Evolutionary conservation across 2,888 invertebrate genomes (phyloP).

Genomic region (Trichogramma evanescens): DNA sequence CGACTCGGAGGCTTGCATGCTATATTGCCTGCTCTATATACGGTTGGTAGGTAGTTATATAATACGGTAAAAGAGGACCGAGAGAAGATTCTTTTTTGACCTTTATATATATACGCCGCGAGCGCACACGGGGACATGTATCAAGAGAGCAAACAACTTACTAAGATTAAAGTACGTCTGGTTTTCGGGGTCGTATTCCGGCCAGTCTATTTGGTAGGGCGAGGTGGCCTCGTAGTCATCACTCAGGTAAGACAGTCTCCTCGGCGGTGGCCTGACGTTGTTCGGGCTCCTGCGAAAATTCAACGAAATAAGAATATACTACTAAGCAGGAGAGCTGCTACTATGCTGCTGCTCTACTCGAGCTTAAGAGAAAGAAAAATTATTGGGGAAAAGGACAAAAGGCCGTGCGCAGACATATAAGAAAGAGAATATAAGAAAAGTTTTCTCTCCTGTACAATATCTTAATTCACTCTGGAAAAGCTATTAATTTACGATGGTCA

Average conservation of each 20-base stretch:
- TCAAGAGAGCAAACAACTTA: slow-evolving; percentile 42
- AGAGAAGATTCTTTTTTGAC: too few species aligned
- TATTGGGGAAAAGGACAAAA: neutral
- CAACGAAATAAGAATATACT: slow-evolving; percentile 16
- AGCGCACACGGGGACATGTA: neutral
- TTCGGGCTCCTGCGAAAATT: slow-evolving; percentile 63
- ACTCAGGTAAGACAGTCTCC: slow-evolving; percentile 57
- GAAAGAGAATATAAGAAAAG: too few species aligned
- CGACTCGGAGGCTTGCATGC: neutral
- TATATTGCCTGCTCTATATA: too few species aligned
- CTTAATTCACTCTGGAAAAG: too few species aligned
- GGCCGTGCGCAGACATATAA: too few species aligned
- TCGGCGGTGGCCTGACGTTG: slow-evolving; percentile 51
- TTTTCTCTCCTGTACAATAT: too few species aligned
- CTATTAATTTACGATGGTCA: too few species aligned
- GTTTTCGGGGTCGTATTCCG: slow-evolving; percentile 67
- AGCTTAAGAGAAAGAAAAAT: neutral
- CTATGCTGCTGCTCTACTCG: neutral
- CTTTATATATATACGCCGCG: too few species aligned
- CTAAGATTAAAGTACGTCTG: slow-evolving; percentile 75
- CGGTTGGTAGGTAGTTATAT: too few species aligned
- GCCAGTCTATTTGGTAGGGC: slow-evolving; percentile 73
- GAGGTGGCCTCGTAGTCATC: slow-evolving; percentile 58
- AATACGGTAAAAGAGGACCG: too few species aligned
- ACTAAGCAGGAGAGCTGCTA: neutral